Base-by-base conservation (phyloP, 2,888 invertebrate genomes). In the Platycnemis pennipes region DNA sequence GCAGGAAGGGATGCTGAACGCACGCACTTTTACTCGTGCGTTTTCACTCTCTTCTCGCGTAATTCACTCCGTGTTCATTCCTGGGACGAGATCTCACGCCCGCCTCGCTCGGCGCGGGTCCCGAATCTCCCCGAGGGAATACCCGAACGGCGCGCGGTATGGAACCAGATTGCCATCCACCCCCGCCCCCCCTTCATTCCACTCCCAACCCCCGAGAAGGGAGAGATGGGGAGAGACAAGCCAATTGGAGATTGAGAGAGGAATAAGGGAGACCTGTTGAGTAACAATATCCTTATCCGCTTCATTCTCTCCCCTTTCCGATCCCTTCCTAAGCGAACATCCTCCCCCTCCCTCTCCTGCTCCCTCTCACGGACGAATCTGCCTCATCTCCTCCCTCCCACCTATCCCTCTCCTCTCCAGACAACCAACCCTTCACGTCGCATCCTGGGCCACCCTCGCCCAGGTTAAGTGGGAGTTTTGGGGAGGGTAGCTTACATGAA, bases 181-280 rank as follows among this genome's bases (percentile, higher is more conserved):
- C 16, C 26, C 19, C 26, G 1, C 26, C 26, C 37, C 37, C 77
- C 77, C 26, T 37, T 77, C 69, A 2, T 19, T 16, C 16, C 31
- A 5, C 37, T 31, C 77, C 11, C n/a, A n/a, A n/a, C n/a, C n/a
- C n/a, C n/a, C n/a, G n/a, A n/a, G 31, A 37, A 31, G 26, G 7
- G 37, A 13, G 37, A 26, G 8, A 37, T 2, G 31, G 77, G 37
- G 77, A 11, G 77, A 77, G 77, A 37, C 31, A 77, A 77, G 77
- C 77, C 77, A 77, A 77, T 77, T 77, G 77, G 77, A 77, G 77
- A 77, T 77, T 77, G 77, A 77, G 69, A 77, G 69, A 69, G 63
- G 26, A 63, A 63, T 63, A 63, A 63, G 63, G 77, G 77, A 2
- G 77, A 77, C 77, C 77, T 77, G 77, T 77, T 77, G 77, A 77